phyloP scores from a whole-genome alignment of 1,140 invertebrate genomes.

The Pinna nobilis region DNA sequence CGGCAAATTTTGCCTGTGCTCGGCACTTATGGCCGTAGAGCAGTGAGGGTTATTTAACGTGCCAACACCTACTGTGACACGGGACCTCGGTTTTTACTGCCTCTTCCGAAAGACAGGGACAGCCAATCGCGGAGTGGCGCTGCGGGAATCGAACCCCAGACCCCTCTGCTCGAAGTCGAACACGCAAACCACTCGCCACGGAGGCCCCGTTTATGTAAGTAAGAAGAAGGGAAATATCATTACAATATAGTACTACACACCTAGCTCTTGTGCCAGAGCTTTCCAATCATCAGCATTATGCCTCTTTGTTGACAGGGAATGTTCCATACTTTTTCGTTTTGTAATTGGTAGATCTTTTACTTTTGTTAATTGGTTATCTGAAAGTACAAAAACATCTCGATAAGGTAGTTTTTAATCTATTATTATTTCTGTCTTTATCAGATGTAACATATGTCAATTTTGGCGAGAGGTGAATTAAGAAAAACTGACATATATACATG shows the following conservation, averaged over 20 bases:
- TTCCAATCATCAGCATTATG: constrained; percentile 52
- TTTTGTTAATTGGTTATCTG: constrained; percentile 53
- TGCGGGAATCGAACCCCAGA: not conserved
- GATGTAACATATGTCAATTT: not conserved
- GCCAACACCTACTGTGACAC: no score
- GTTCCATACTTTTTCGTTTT: constrained; percentile 58
- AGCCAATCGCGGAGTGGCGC: not conserved
- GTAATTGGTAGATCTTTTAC: constrained; percentile 55
- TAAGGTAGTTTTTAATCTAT: not conserved
- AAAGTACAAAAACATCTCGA: constrained; percentile 30
- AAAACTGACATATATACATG: not conserved
- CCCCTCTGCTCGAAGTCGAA: not conserved
- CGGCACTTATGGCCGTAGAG: no score
- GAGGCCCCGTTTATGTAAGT: no score
- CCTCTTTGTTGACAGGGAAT: constrained; percentile 20
- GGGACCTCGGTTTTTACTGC: no score
- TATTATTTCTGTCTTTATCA: not conserved
- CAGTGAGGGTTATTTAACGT: no score
- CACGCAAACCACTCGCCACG: no score
- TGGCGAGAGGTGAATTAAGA: not conserved
- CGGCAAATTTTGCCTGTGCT: no score
- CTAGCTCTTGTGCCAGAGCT: constrained; percentile 38
- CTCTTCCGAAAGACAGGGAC: no score
- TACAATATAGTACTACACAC: not conserved
- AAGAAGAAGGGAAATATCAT: constrained; percentile 11